Evolutionary conservation across 2,888 invertebrate genomes (phyloP).

Genomic region (Macrostomum cliftonense): DNA sequence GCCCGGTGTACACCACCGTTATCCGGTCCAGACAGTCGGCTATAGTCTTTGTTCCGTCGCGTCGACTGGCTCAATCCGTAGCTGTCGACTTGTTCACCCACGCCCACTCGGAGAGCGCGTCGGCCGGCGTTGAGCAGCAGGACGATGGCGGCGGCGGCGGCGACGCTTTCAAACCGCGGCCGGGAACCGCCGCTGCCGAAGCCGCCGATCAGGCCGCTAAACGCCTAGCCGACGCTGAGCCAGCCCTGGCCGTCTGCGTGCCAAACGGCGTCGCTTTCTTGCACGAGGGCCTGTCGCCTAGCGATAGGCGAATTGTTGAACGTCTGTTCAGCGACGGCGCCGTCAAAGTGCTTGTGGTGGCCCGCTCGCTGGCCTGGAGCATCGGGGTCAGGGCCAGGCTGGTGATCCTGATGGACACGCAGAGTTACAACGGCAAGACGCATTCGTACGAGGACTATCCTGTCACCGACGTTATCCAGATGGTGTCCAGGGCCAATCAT

Average conservation of each 20-base stretch:
- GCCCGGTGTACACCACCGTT: conserved; percentile 84
- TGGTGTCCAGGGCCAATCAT: conserved; percentile 86
- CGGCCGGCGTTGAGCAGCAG: too few species aligned
- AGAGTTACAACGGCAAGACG: conserved; percentile 62
- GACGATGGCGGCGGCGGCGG: conserved; percentile 20
- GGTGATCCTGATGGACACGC: conserved; percentile 90
- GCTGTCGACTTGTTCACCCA: conserved; percentile 85
- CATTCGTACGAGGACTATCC: conserved; percentile 64
- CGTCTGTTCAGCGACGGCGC: conserved; percentile 80
- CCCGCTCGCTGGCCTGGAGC: conserved; percentile 76
- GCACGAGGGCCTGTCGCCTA: conserved; percentile 70
- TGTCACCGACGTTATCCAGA: conserved; percentile 83
- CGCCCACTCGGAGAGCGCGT: conserved; percentile 64
- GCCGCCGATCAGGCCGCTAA: conserved; percentile 41
- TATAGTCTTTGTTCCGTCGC: conserved; percentile 43
- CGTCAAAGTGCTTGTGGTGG: conserved; percentile 67
- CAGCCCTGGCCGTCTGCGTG: conserved; percentile 5
- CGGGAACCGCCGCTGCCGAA: background rate
- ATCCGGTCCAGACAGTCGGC: conserved; percentile 42
- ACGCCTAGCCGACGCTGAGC: background rate
- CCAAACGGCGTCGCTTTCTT: conserved; percentile 81
- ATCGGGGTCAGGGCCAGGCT: conserved; percentile 60
- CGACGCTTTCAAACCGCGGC: conserved; percentile 47
- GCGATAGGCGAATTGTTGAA: conserved; percentile 73
- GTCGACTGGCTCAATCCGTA: conserved; percentile 73